Evolutionary conservation across 2,888 invertebrate genomes (phyloP).

Genomic region (Callyntrura sp.): DNA sequence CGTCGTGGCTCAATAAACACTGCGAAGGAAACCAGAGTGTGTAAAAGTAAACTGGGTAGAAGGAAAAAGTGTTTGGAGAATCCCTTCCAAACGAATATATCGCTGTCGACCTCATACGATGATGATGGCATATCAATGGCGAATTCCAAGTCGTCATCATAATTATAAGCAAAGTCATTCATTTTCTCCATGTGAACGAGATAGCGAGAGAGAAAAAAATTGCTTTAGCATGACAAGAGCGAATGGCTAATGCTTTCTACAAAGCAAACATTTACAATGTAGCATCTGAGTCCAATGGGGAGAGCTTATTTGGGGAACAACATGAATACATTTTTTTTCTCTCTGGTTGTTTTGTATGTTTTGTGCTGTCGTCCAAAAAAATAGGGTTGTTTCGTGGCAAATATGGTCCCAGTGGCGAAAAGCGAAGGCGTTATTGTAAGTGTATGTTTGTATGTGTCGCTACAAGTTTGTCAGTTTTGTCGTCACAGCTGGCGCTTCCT

Average conservation of each 20-base stretch:
- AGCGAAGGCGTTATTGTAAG: neutral
- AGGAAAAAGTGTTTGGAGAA: neutral
- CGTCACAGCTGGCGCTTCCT: constrained; percentile 56
- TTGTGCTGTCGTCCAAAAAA: neutral
- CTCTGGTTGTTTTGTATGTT: neutral
- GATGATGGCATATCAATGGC: neutral
- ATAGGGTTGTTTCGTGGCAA: constrained; percentile 8
- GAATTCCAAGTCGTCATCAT: constrained; percentile 54
- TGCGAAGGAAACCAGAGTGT: neutral
- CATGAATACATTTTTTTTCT: constrained; percentile 7
- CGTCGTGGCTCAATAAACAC: constrained; percentile 9
- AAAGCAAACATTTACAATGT: neutral
- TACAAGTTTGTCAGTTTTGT: constrained; percentile 25
- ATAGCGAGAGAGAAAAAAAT: neutral
- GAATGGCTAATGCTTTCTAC: neutral
- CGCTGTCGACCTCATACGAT: neutral
- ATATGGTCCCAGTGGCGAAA: neutral
- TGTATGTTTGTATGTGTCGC: neutral
- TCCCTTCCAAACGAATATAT: neutral
- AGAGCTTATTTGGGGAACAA: neutral
- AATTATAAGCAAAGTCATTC: constrained; percentile 59
- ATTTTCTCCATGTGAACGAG: constrained; percentile 1
- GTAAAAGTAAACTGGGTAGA: neutral
- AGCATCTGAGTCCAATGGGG: neutral
- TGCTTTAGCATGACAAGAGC: neutral